Conservation (phyloP, 1,140 invertebrate genomes). For the Drosophila ananassae region DNA sequence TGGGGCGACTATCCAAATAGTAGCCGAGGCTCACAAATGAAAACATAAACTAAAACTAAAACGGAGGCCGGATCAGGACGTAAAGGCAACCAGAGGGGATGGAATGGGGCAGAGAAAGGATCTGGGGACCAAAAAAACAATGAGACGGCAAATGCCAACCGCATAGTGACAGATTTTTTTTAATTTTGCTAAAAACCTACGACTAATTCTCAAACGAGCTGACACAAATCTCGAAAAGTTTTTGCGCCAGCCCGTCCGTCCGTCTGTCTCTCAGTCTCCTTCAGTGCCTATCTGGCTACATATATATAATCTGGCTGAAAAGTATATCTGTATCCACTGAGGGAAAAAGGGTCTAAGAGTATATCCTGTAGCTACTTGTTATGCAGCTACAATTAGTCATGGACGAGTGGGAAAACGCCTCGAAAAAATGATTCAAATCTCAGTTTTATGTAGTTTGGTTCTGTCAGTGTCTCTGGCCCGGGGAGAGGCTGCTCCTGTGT, state of each 20-base stretch:
- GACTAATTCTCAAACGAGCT: slow-evolving; percentile 82
- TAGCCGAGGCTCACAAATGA: slow-evolving; percentile 27
- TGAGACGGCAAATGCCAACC: slow-evolving; percentile 72
- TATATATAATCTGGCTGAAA: slow-evolving; percentile 21
- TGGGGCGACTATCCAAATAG: slow-evolving; percentile 49
- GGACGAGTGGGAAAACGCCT: slow-evolving; percentile 39
- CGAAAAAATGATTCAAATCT: slow-evolving; percentile 22
- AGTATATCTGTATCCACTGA: slow-evolving; percentile 13
- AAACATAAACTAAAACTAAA: slow-evolving; percentile 33
- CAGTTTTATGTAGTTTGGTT: slow-evolving; percentile 33
- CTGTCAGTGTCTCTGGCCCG: slow-evolving; percentile 31
- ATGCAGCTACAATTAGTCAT: slow-evolving; percentile 65
- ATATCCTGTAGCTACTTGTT: neutral
- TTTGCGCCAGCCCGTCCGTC: slow-evolving; percentile 63
- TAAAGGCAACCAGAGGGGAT: neutral
- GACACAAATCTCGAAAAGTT: slow-evolving; percentile 79
- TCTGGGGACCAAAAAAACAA: slow-evolving; percentile 59
- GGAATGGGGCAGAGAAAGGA: neutral
- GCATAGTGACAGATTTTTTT: slow-evolving; percentile 74
- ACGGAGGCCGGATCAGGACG: slow-evolving; percentile 1
- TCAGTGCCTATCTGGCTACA: slow-evolving; percentile 33
- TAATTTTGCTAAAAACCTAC: slow-evolving; percentile 81
- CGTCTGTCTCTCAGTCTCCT: slow-evolving; percentile 35
- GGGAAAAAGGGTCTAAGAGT: slow-evolving; percentile 4
- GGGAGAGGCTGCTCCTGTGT: slow-evolving; percentile 27